Percentiles rank a stretch among this genome's conserved stretches.
These are phyloP conservation scores for Syrista parreyssii DNA, from an alignment of 2,888 invertebrate genomes.

Conservation along the genomic window DNA sequence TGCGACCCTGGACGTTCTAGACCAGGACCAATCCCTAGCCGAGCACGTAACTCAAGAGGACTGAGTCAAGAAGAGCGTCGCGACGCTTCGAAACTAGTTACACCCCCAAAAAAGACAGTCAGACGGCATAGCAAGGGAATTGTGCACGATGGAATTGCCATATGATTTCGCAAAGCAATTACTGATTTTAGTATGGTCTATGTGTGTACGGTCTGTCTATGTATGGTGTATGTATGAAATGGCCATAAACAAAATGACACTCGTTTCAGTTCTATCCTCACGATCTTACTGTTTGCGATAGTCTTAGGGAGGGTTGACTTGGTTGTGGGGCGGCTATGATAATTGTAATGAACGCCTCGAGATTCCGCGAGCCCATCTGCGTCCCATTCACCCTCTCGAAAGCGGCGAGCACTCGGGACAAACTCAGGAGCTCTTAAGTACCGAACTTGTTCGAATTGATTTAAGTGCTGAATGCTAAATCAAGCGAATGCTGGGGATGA, in stretches of 20 bases:
- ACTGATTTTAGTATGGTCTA: background rate
- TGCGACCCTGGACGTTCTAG: background rate
- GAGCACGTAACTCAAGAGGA: background rate
- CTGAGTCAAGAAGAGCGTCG: background rate
- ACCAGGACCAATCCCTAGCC: background rate
- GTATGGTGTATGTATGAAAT: background rate
- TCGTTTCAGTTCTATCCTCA: background rate
- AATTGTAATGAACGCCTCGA: constrained; percentile 66
- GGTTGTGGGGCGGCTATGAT: constrained; percentile 62
- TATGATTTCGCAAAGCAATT: background rate
- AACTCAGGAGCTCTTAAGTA: constrained; percentile 64
- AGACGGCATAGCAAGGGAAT: background rate
- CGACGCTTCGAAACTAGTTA: background rate
- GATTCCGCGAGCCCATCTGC: constrained; percentile 64
- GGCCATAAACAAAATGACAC: background rate
- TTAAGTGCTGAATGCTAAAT: constrained; percentile 67
- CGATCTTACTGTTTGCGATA: constrained; percentile 35
- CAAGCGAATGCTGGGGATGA: constrained; percentile 39
- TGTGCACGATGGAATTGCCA: background rate
- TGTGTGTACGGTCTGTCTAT: too few species aligned
- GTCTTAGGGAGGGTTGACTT: constrained; percentile 33
- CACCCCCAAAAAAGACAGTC: background rate
- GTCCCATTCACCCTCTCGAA: constrained; percentile 42
- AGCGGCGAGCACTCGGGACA: constrained; percentile 42
- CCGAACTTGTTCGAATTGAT: constrained; percentile 66